These are phyloP conservation scores for Drosophila novamexicana DNA, from an alignment of 1,140 invertebrate genomes.

Conservation along the genomic window DNA sequence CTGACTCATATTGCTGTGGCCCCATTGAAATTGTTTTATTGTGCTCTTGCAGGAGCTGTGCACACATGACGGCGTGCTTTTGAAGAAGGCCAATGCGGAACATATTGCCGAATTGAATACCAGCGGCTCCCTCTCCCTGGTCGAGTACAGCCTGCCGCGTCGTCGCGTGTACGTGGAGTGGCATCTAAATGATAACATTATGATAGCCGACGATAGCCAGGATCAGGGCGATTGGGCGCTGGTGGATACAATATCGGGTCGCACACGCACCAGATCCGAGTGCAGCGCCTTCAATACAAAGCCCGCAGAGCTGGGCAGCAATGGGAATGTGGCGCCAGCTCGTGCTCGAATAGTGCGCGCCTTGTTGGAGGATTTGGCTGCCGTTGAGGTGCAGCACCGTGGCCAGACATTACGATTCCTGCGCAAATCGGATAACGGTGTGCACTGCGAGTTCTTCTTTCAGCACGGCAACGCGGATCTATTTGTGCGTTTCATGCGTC, in stretches of 20 bases:
- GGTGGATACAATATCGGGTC: constrained; percentile 89
- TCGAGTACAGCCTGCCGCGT: constrained; percentile 84
- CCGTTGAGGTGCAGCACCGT: constrained; percentile 88
- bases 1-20: constrained; percentile 57
- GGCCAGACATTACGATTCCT: constrained; percentile 89
- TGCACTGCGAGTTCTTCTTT: constrained; percentile 93
- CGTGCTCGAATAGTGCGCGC: constrained; percentile 87
- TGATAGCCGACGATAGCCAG: constrained; percentile 90
- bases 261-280: constrained; percentile 85
- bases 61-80: constrained; percentile 87
- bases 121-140: constrained; percentile 87
- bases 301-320: constrained; percentile 43
- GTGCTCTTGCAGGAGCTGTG: constrained; percentile 85
- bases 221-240: constrained; percentile 92
- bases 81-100: constrained; percentile 86
- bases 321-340: constrained; percentile 33
- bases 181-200: constrained; percentile 90
- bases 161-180: constrained; percentile 89
- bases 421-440: constrained; percentile 88
- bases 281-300: constrained; percentile 83
- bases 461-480: constrained; percentile 93
- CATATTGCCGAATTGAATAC: constrained; percentile 86
- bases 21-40: constrained; percentile 14
- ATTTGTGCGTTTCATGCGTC: constrained; percentile 89
- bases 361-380: constrained; percentile 88